Percentiles rank a stretch among this genome's conserved stretches.
Conservation (phyloP, 2,113 vertebrate species). For the Mastomys natalensis region DNA sequence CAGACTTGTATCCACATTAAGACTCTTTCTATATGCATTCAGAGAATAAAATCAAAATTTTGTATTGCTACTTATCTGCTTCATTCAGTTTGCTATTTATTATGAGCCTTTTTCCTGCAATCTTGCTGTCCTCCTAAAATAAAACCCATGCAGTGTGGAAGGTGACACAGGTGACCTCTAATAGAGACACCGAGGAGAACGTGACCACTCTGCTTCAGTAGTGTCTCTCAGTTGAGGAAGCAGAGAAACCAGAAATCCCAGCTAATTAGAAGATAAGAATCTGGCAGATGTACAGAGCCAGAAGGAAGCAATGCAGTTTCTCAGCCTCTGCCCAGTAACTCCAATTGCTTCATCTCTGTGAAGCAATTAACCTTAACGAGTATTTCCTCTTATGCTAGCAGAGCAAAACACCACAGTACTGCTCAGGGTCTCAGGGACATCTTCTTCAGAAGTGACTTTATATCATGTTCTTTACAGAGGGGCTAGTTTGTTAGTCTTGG, state of each 20-base stretch:
- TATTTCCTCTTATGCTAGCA: neutral
- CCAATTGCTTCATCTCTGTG: neutral
- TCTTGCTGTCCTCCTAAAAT: slow-evolving; percentile 9
- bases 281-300: neutral
- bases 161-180: neutral
- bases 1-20: neutral
- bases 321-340: neutral
- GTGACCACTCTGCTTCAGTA: neutral
- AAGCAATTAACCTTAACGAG: neutral
- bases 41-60: neutral
- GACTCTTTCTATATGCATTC: neutral
- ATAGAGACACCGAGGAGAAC: neutral
- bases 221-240: neutral
- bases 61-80: neutral
- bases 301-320: neutral
- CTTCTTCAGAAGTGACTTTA: neutral
- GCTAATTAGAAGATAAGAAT: neutral
- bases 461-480: neutral
- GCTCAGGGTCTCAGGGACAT: neutral
- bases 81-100: neutral
- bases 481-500: neutral
- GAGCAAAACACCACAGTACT: neutral
- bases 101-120: neutral
- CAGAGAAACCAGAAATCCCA: neutral
- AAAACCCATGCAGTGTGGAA: neutral